Percentiles rank a stretch among this genome's conserved stretches.
Conservation (phyloP, 2,888 invertebrate genomes). For the Blastobasis adustella region DNA sequence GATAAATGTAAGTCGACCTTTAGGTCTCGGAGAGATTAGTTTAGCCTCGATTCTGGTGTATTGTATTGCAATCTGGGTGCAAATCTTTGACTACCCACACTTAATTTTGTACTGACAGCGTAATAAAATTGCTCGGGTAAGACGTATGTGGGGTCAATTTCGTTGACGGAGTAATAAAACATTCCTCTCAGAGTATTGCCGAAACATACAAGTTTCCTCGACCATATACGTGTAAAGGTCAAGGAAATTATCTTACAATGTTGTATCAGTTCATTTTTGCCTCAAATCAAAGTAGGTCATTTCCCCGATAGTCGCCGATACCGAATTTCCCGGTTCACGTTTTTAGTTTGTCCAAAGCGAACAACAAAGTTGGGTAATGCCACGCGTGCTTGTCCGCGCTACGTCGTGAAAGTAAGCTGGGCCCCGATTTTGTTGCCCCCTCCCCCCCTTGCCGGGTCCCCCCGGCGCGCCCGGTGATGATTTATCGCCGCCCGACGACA, state of each 20-base stretch:
- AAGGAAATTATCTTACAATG: no score
- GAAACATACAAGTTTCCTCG: no score
- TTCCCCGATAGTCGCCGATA: no score
- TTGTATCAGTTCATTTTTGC: no score
- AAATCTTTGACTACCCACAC: neutral
- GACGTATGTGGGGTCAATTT: no score
- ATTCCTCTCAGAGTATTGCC: no score
- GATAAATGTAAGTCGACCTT: conserved; percentile 57
- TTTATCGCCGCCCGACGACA: conserved; percentile 64
- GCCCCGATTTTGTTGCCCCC: conserved; percentile 44
- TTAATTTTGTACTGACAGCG: neutral
- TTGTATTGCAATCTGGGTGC: conserved; percentile 1
- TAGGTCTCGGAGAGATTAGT: conserved; percentile 39
- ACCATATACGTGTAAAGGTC: no score
- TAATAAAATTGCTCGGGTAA: neutral
- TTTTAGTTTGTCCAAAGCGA: neutral
- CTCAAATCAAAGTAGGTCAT: no score
- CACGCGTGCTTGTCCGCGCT: conserved; percentile 25
- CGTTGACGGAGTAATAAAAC: no score
- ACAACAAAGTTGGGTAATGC: conserved; percentile 19
- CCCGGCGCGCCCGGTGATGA: conserved; percentile 46
- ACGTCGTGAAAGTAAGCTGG: conserved; percentile 57
- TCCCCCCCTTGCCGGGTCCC: conserved; percentile 44
- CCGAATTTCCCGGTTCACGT: no score
- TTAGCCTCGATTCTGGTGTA: conserved; percentile 14